Base-by-base conservation (phyloP, 2,888 invertebrate species). In the Trichogramma dendrolimi region DNA sequence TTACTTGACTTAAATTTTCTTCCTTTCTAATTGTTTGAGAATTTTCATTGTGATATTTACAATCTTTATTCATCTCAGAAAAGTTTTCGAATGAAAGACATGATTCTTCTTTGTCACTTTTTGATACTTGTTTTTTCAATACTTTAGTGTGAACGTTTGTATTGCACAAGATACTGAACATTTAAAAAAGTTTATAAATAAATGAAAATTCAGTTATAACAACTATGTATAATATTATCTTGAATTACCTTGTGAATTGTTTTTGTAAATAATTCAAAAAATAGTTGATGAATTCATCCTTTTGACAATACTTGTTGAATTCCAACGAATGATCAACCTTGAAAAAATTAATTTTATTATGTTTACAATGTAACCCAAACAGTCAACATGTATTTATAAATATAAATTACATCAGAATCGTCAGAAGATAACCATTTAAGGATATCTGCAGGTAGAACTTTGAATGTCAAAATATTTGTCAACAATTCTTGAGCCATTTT, bases 261-360 rank as follows among this genome's bases (percentile, higher is more conserved):
- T 69, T 68, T 50, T 69, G 63, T 11, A 74, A 62, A 62, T 69
- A 70, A 67, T 71, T 68, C 53, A 73, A 66, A 67, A 73, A 73
- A 62, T 69, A 71, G 1, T 65, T 63, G 39, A 71, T 62, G 61
- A 73, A 74, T 47, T 72, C 73, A 6, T 67, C 67, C 51, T 66
- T 67, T 27, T 68, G 60, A 55, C 68, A 68, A 27, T 48, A 51
- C 40, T 64, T 59, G 46, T 67, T 65, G 2, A 68, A 65, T 11
- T 68, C 47, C 10, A 47, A 14, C 65, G 67, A 67, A 14, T 63
- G 52, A n/a, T 47, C 44, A n/a, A 66, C 59, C 69, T 70, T 56
- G 61, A 66, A 63, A 57, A n/a, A 55, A 51, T 50, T 46, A 51
- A 46, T 11, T 39, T 8, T 6, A 47, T 6, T 10, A 47, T 47